These are phyloP conservation scores for Trypoxylon attenuatum DNA, from an alignment of 2,888 invertebrate species.

Conservation along the genomic window DNA sequence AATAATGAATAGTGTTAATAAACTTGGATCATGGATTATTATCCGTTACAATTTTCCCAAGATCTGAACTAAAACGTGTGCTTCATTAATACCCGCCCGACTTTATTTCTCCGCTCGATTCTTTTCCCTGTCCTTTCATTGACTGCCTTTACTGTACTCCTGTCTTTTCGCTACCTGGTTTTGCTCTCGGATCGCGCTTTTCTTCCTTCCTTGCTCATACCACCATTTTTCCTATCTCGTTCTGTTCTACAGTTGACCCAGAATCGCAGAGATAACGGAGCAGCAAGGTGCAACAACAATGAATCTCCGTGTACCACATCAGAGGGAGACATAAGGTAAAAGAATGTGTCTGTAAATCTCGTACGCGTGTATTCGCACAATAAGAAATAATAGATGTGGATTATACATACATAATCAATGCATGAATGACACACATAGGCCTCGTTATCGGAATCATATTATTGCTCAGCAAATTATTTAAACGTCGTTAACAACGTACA, in stretches of 20 bases:
- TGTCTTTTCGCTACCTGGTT: background rate
- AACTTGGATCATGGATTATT: no score
- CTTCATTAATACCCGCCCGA: background rate
- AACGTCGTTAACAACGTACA: no score
- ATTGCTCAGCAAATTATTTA: no score
- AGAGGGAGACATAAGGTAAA: constrained; percentile 3
- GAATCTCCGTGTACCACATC: constrained; percentile 31
- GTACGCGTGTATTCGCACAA: no score
- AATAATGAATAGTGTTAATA: no score
- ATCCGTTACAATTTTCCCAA: no score
- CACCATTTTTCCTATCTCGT: background rate
- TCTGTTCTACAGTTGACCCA: constrained; percentile 53
- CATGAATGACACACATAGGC: no score
- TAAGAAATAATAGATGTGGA: no score
- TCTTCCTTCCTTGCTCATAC: background rate
- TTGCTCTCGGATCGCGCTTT: background rate
- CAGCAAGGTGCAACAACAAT: constrained; percentile 53
- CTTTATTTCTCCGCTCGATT: background rate
- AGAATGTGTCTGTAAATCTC: constrained; percentile 13
- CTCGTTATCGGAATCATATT: no score
- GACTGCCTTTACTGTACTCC: background rate
- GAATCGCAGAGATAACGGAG: constrained; percentile 60
- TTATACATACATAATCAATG: no score
- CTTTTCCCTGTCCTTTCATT: background rate
- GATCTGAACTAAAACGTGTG: no score